Evolutionary conservation across 2,888 invertebrate genomes (phyloP).

Genomic region (Druceiella hillmani): DNA sequence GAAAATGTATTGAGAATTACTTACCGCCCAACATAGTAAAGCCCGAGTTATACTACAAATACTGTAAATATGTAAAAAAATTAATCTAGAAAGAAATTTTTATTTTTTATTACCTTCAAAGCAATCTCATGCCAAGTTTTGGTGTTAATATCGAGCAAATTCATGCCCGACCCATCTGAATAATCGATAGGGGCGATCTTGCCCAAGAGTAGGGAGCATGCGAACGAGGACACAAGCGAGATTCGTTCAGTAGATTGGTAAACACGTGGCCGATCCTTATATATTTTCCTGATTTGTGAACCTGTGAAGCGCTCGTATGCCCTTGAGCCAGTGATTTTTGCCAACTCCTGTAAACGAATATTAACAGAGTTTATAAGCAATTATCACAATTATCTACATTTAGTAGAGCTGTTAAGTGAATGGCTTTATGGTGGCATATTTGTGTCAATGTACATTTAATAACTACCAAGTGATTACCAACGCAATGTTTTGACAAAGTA

Average conservation of each 20-base stretch:
- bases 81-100: too few species aligned
- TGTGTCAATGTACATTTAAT: too few species aligned
- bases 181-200: conserved; percentile 85
- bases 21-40: too few species aligned
- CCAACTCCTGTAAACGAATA: conserved; percentile 53
- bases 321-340: conserved; percentile 77
- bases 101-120: conserved; percentile 62
- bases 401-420: too few species aligned
- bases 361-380: too few species aligned
- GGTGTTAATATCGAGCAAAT: conserved; percentile 76
- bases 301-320: conserved; percentile 92
- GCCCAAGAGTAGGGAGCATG: conserved; percentile 82
- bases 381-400: too few species aligned
- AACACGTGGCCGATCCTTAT: conserved; percentile 54
- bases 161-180: conserved; percentile 95
- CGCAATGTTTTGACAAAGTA: too few species aligned
- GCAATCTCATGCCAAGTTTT: conserved; percentile 73
- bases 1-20: not conserved
- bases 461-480: too few species aligned
- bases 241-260: conserved; percentile 69
- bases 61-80: too few species aligned
- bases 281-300: conserved; percentile 87
- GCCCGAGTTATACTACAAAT: too few species aligned
- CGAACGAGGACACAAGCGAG: conserved; percentile 90
- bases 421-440: too few species aligned